Percentiles rank a stretch among this genome's conserved stretches.
These are phyloP conservation scores for Lithobates pipiens DNA, from an alignment of 2,797 vertebrate genomes.

Conservation along the genomic window DNA sequence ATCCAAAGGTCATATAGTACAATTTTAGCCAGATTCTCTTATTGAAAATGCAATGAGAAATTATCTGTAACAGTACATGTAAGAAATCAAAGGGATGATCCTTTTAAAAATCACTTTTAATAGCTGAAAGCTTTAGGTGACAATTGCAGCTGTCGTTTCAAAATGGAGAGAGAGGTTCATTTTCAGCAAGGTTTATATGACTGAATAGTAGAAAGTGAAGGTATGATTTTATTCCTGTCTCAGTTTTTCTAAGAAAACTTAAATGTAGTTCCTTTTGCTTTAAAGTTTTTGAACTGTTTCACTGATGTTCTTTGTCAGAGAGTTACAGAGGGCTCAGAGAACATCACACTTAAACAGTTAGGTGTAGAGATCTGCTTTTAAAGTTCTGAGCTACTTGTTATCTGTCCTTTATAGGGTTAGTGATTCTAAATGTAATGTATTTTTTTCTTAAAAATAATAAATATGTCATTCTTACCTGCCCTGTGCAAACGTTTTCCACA, in stretches of 20 bases:
- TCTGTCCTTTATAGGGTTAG: neutral
- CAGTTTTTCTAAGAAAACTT: constrained; percentile 59
- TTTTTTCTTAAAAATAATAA: no score
- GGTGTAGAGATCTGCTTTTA: neutral
- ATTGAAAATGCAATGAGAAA: constrained; percentile 75
- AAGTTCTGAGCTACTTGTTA: neutral
- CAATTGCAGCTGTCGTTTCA: constrained; percentile 74
- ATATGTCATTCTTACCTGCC: no score
- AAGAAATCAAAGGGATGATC: constrained; percentile 74
- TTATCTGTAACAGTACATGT: constrained; percentile 76
- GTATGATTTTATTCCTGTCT: constrained; percentile 58
- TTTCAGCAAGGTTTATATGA: constrained; percentile 63
- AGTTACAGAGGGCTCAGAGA: neutral
- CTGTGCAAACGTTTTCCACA: no score
- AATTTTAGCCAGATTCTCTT: constrained; percentile 77
- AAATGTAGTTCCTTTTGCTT: constrained; percentile 57
- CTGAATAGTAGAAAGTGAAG: constrained; percentile 64
- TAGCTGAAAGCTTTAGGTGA: constrained; percentile 73
- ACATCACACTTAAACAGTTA: constrained; percentile 1
- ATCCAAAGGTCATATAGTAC: constrained; percentile 82
- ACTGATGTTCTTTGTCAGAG: constrained; percentile 9
- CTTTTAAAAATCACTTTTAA: constrained; percentile 71
- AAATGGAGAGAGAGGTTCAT: constrained; percentile 66
- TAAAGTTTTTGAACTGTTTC: constrained; percentile 63
- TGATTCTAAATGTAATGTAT: no score